Evolutionary conservation across 2,797 vertebrate species (phyloP), one percentile per base, ranked within the genome.

Genomic region (Huso huso): DNA sequence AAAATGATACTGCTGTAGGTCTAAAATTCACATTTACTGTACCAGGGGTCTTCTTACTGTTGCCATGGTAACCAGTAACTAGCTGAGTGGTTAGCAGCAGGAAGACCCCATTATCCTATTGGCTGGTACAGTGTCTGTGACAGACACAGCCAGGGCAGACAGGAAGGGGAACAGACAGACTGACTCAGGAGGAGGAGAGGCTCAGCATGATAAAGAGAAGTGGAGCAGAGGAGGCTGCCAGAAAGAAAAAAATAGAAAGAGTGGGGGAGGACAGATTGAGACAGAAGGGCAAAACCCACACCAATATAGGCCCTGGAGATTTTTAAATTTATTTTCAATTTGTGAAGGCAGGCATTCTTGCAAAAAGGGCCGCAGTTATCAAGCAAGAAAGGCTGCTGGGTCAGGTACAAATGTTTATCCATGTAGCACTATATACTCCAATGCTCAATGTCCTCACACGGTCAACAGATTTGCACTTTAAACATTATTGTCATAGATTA

Each of bases 41-140:
- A 37, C 23, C 23, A 37, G 23, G 85, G 88, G 83, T 86, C 86
- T 88, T 83, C 83, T 88, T 62, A 79, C 81, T 81, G 89, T 90
- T 83, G 87, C 87, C 89, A 84, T 87, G 85, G 87, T 82, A 89
- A 90, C 88, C 87, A 86, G 84, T 81, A 37, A 37, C 23, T 37
- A 81, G 77, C 79, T 87, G 88, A 90, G 88, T 88, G 86, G 88
- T 85, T 88, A 86, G 86, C 83, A 83, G 87, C 86, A 83, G 86
- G 85, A 84, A 85, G 84, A 89, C 82, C 85, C 79, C 78, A 77
- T 73, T 78, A 71, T 85, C 80, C 79, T 81, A 90, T 89, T 90
- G 89, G 88, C 83, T 87, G 81, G 52, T 66, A 74, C 64, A 63
- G 64, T 68, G 71, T 75, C 71, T 78, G 81, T 79, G 23, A 37